Evolutionary conservation across 2,888 invertebrate species (phyloP), one percentile per base, ranked within the genome.

Genomic region (Agelastica alni): DNA sequence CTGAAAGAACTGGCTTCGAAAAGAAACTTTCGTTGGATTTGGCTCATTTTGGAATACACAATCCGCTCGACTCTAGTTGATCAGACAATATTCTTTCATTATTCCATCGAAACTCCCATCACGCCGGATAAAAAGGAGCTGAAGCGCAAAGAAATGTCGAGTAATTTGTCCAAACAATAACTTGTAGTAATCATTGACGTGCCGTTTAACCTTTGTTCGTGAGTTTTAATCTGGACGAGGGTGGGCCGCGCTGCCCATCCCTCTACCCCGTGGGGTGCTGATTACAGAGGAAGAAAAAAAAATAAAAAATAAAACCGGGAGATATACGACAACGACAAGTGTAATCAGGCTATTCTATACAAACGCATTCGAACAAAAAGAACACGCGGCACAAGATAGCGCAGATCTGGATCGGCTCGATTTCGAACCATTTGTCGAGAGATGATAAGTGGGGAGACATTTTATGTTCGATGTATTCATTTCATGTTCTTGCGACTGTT

Each of bases 151-250:
- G 58, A 55, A 53, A 37, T 56, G 46, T 41, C 45, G 16, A 12
- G 14, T n/a, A 31, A 32, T 2, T 9, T 37, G 10, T 37, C 51
- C 42, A 47, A 53, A 56, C 58, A 60, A 59, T 54, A 59, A 57
- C 42, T 16, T 16, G 37, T 34, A 61, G 60, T 61, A 59, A 62
- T 64, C 60, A 64, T 54, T 61, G 61, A 55, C 59, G 59, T 60
- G 56, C 61, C 59, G 62, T 61, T 71, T 73, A 72, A 73, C 74
- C 73, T 74, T 74, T 72, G 73, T 73, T 72, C 68, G 69, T 65
- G 59, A 66, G 66, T 72, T 74, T 73, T 73, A 75, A 75, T 75
- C 71, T 72, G 64, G 68, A 60, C 61, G 65, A 63, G 62, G 67
- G 72, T 67, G 63, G 68, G 69, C 57, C 61, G 48, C 44, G 47